Evolutionary conservation across 2,797 vertebrate species (phyloP).

Genomic region (Cyprinella venusta): DNA sequence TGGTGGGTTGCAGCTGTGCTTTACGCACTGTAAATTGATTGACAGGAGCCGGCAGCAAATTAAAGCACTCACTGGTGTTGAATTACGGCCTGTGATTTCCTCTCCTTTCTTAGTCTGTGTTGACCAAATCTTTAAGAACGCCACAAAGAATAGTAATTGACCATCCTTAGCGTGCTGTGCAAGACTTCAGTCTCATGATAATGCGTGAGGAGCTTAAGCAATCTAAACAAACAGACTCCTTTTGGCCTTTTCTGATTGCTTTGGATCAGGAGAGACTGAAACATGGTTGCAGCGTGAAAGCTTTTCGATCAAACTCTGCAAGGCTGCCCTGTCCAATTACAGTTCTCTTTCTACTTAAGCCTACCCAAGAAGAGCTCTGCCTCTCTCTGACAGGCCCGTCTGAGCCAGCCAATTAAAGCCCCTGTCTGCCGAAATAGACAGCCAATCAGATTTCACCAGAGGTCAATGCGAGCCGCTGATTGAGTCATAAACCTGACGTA

Average conservation of each 20-base stretch:
- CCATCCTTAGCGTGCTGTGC: neutral
- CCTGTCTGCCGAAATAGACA: conserved; percentile 9
- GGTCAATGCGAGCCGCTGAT: neutral
- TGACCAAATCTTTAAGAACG: neutral
- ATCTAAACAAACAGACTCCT: conserved; percentile 46
- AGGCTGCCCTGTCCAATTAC: conserved; percentile 40
- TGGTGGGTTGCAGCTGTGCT: conserved; percentile 44
- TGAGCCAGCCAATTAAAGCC: conserved; percentile 33
- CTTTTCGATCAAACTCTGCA: conserved; percentile 43
- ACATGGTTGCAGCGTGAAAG: conserved; percentile 33
- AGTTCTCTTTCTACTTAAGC: conserved; percentile 20
- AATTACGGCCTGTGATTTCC: neutral
- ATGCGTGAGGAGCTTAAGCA: conserved; percentile 41
- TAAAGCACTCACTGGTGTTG: neutral
- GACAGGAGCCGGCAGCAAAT: conserved; percentile 22
- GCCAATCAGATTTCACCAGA: conserved; percentile 29
- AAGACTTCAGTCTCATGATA: conserved; percentile 31
- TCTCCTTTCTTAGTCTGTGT: neutral
- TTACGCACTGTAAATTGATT: neutral
- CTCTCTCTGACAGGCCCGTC: conserved; percentile 3
- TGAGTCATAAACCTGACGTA: neutral
- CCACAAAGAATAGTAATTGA: conserved; percentile 5
- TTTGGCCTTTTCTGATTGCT: conserved; percentile 50
- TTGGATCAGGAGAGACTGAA: conserved; percentile 42
- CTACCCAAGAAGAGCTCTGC: conserved; percentile 31